Base-by-base conservation (phyloP, 1,140 invertebrate species). In the Acromyrmex heyeri region DNA sequence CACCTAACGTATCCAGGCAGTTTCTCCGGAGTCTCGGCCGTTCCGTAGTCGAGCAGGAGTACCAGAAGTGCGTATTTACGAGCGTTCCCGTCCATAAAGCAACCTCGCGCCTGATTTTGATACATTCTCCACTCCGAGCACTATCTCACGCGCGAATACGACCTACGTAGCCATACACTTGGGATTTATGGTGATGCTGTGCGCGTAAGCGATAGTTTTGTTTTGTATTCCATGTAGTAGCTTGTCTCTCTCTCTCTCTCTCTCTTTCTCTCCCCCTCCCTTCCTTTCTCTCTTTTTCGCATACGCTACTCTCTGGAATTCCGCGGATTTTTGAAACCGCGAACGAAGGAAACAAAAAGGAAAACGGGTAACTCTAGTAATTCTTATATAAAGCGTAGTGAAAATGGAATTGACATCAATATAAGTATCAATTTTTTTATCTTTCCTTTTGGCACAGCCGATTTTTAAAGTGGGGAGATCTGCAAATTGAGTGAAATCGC, bases 1-100 rank as follows among this genome's bases (percentile, higher is more conserved):
- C 93, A 90, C 73, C 91, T 89, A 89, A 92, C 89, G 92, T 90
- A 93, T 90, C 87, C 65, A 83, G 91, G 89, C 87, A 92, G 93
- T 93, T 94, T 91, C 94, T 92, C 91, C 88, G 16, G 91, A 93
- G 93, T 91, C 91, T 88, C 90, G 90, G 88, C 90, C 91, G 91
- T 93, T 93, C 90, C 92, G 90, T 87, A 91, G 83, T 90, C 76
- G 89, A 90, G 92, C 91, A 93, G 91, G 91, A 93, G 92, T 93
- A 93, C 87, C 94, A 95, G 94, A 95, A 95, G 95, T 95, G 94
- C 95, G 95, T 95, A 95, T 95, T 95, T 95, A 95, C 95, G 95
- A 95, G 95, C 94, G 94, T 93, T 94, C 93, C 93, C 94, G 94
- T 95, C 95, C 95, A 95, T 95, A 95, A 95, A 95, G 94, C 94